phyloP scores from a whole-genome alignment of 2,797 vertebrate genomes.

The Pantherophis vulpinus region DNA sequence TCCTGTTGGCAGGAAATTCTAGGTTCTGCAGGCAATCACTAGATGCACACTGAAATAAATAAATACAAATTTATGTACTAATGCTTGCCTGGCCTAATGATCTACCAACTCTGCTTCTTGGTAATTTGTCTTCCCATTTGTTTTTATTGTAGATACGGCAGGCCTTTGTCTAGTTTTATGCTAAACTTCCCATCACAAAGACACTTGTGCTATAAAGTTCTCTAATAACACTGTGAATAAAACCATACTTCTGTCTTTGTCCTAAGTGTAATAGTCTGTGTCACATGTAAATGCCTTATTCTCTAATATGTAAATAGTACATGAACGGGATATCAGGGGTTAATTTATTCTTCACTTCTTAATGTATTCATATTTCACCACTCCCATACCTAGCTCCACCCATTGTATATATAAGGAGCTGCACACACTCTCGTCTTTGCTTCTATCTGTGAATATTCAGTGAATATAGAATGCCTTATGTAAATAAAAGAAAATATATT shows the following conservation, averaged over 20 bases:
- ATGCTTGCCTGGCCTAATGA: not conserved
- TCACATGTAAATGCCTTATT: no score
- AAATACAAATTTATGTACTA: not conserved
- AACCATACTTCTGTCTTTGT: not conserved
- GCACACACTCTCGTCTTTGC: no score
- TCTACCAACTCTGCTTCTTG: not conserved
- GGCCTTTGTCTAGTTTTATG: not conserved
- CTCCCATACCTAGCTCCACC: no score
- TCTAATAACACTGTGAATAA: not conserved
- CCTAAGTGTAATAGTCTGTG: not conserved
- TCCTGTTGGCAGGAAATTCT: not conserved
- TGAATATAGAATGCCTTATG: no score
- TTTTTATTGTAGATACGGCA: not conserved
- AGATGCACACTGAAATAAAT: conserved; percentile 35
- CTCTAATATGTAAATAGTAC: no score
- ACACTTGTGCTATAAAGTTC: not conserved
- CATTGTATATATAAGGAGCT: no score
- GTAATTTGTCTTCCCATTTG: not conserved
- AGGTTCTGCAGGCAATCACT: not conserved
- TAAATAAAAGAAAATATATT: no score
- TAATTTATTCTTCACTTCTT: no score
- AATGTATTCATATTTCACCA: no score
- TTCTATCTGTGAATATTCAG: no score
- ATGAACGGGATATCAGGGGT: no score
- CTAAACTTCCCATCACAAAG: not conserved